phyloP scores from a whole-genome alignment of 2,113 vertebrate genomes.

The Hypanus sabinus region DNA sequence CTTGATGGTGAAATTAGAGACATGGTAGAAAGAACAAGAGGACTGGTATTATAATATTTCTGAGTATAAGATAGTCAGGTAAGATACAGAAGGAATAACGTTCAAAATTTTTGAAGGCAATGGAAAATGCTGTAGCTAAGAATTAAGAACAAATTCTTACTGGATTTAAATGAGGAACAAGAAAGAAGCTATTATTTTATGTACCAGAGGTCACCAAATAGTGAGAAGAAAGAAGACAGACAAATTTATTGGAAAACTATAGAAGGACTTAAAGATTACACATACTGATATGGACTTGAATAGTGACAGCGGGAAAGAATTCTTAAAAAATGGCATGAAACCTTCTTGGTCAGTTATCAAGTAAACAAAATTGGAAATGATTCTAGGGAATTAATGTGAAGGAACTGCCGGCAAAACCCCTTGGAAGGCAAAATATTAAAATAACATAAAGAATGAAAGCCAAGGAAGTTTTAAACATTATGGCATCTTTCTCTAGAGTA shows the following conservation, averaged over 20 bases:
- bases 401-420: neutral
- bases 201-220: neutral
- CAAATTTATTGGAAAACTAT: neutral
- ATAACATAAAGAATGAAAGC: too few relatives aligned
- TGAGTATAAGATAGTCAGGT: neutral
- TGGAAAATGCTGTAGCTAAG: neutral
- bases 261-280: neutral
- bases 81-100: neutral
- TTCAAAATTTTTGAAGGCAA: neutral
- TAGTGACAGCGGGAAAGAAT: neutral
- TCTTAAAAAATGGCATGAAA: neutral
- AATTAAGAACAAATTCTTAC: neutral
- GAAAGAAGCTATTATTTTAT: neutral
- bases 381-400: neutral
- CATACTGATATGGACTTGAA: neutral
- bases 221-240: neutral
- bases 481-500: neutral
- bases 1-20: neutral
- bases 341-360: neutral
- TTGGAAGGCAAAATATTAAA: too few relatives aligned
- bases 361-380: neutral
- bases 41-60: neutral
- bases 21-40: neutral
- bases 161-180: too few relatives aligned
- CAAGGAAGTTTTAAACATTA: too few relatives aligned